Percentiles rank a stretch among this genome's conserved stretches.
Evolutionary conservation across 2,113 vertebrate species (phyloP).

Genomic region (Dicaeum eximium): DNA sequence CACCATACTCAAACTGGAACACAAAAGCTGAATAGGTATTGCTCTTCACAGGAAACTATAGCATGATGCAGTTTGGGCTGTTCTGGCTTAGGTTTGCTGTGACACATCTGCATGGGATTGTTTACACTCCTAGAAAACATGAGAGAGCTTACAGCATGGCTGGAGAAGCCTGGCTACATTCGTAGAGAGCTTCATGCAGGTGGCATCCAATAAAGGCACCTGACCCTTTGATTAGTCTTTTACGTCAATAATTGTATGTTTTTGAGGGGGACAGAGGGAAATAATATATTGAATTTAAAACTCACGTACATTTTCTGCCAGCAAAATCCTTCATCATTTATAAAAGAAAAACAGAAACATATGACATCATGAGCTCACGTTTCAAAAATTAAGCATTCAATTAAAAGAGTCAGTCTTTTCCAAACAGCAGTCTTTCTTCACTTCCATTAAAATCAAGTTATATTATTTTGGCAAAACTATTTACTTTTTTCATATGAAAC

Average conservation of each 20-base stretch:
- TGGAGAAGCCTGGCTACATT: background rate
- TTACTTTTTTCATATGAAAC: background rate
- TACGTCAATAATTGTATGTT: background rate
- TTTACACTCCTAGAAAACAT: background rate
- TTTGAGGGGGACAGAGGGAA: background rate
- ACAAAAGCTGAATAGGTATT: background rate
- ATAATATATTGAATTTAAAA: background rate
- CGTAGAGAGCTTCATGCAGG: background rate
- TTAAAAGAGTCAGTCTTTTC: background rate
- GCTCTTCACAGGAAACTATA: background rate
- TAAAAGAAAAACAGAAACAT: background rate
- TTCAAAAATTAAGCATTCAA: background rate
- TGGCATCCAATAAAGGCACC: background rate
- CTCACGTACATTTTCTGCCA: background rate
- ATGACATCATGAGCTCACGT: background rate
- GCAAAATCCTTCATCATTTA: background rate
- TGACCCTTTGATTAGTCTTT: background rate
- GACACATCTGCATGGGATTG: background rate
- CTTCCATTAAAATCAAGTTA: background rate
- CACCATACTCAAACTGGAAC: background rate
- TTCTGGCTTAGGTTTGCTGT: background rate
- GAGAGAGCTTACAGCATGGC: background rate
- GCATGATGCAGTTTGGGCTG: background rate
- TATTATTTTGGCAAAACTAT: background rate
- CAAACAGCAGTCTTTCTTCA: background rate